A percentile compares a stretch with the other conserved stretches of the same genome.
phyloP scores from a whole-genome alignment of 2,888 invertebrate genomes.

The Lepidocyrtinus sp. region DNA sequence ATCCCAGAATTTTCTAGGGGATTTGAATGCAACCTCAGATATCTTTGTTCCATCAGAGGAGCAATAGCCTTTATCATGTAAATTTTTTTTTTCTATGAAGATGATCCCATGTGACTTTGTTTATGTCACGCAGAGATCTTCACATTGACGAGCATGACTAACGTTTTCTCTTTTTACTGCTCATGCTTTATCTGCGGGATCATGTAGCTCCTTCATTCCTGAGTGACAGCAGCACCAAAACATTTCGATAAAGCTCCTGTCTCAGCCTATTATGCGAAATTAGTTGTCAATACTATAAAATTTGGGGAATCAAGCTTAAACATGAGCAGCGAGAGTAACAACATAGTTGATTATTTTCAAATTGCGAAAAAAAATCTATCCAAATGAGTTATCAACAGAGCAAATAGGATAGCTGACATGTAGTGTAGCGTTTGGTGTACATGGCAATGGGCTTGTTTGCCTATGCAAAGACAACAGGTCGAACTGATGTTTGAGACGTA shows the following conservation, averaged over 20 bases:
- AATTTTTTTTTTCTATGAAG: too few species aligned
- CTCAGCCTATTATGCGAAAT: background rate
- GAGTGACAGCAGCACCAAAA: slow-evolving; percentile 8
- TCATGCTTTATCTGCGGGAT: background rate
- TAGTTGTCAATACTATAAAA: background rate
- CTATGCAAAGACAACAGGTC: background rate
- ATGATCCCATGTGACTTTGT: slow-evolving; percentile 25
- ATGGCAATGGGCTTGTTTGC: background rate
- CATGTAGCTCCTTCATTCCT: background rate
- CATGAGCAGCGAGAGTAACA: background rate
- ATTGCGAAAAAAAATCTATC: background rate
- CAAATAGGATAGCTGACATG: too few species aligned
- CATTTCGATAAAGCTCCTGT: background rate
- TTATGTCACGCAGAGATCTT: slow-evolving; percentile 6
- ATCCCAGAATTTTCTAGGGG: too few species aligned
- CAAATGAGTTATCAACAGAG: slow-evolving; percentile 4
- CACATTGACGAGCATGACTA: background rate
- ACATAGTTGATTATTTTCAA: background rate
- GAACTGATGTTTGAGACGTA: background rate
- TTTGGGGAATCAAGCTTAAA: background rate
- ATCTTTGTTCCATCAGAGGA: too few species aligned
- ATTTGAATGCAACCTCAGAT: too few species aligned
- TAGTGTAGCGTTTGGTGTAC: too few species aligned
- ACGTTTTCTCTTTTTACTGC: background rate
- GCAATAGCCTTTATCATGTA: too few species aligned